phyloP scores from a whole-genome alignment of 2,113 vertebrate genomes.

The Oncorhynchus gorbuscha region DNA sequence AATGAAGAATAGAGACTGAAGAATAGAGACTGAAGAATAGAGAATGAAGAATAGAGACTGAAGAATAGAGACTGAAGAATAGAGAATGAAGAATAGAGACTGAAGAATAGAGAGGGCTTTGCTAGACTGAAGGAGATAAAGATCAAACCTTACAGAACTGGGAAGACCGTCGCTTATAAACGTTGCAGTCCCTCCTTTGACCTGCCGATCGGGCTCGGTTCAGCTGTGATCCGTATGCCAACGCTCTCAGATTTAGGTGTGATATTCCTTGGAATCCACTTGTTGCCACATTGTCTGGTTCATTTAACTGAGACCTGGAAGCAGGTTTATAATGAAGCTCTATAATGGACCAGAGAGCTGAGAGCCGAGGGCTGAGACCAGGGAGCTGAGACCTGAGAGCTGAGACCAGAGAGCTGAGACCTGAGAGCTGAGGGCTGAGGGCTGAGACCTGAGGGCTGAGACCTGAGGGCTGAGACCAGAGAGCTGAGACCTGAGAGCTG shows the following conservation, averaged over 20 bases:
- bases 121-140: constrained; percentile 18
- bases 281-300: constrained; percentile 32
- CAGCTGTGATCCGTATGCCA: background rate
- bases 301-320: constrained; percentile 25
- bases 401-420: too few species aligned
- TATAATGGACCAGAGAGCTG: background rate
- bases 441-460: background rate
- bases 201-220: background rate
- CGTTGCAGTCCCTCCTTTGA: background rate
- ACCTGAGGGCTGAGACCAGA: background rate
- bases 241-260: background rate
- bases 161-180: background rate
- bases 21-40: too few species aligned
- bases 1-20: too few species aligned
- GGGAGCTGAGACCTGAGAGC: too few species aligned
- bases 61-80: too few species aligned
- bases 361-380: background rate
- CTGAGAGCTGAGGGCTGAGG: too few species aligned
- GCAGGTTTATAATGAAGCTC: too few species aligned
- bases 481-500: too few species aligned
- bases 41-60: too few species aligned
- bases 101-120: constrained; percentile 21
- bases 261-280: constrained; percentile 7
- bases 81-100: too few species aligned
- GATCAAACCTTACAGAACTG: constrained; percentile 7